Percentiles rank a stretch among this genome's conserved stretches.
Evolutionary conservation across 1,140 invertebrate genomes (phyloP).

Genomic region (Ips nitidus): DNA sequence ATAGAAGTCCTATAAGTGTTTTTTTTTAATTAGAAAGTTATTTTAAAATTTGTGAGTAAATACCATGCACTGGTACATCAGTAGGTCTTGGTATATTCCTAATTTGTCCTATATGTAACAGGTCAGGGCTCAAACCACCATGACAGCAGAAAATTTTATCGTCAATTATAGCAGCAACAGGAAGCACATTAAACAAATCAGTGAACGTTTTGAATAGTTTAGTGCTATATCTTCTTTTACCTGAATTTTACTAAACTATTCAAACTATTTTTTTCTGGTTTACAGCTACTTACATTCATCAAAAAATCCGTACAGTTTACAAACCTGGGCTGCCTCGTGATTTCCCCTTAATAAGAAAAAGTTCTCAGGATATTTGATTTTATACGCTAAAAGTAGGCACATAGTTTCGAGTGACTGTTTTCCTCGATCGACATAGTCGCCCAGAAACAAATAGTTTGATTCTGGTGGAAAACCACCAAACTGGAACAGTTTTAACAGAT

Average conservation of each 20-base stretch:
- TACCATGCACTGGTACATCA: constrained; percentile 68
- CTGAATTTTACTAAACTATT: constrained; percentile 34
- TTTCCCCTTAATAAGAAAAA: constrained; percentile 87
- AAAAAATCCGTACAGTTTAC: constrained; percentile 82
- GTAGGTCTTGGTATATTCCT: constrained; percentile 68
- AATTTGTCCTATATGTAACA: constrained; percentile 68
- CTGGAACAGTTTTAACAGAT: constrained; percentile 90
- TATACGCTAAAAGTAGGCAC: constrained; percentile 85
- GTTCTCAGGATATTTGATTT: constrained; percentile 94
- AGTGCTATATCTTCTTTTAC: constrained; percentile 73
- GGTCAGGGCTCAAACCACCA: constrained; percentile 79
- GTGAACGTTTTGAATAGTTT: constrained; percentile 86
- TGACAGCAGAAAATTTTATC: constrained; percentile 88
- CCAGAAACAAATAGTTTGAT: constrained; percentile 92
- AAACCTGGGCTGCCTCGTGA: constrained; percentile 82
- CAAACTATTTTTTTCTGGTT: not conserved
- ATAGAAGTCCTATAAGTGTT: constrained; percentile 55
- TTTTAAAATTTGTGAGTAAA: not conserved
- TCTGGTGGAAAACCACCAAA: constrained; percentile 97
- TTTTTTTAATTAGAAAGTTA: not conserved
- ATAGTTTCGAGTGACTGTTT: constrained; percentile 85
- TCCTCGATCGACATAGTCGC: constrained; percentile 89
- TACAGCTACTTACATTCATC: constrained; percentile 66
- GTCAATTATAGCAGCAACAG: constrained; percentile 81
- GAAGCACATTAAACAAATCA: constrained; percentile 84